Evolutionary conservation across 2,888 invertebrate genomes (phyloP).

Genomic region (Morinoia aosen): DNA sequence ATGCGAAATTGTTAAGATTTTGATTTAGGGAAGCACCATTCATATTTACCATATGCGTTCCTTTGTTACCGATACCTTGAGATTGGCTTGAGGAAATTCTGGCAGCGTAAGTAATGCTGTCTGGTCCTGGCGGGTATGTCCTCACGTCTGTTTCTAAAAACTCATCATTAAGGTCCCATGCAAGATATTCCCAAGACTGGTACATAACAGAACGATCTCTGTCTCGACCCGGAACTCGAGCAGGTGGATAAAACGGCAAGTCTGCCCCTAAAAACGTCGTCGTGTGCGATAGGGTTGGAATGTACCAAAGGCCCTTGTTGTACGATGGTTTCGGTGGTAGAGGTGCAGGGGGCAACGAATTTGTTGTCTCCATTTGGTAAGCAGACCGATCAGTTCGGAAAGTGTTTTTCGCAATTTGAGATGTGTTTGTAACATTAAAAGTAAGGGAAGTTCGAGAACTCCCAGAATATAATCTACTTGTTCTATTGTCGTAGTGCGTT

Average conservation of each 20-base stretch:
- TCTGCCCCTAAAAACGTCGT: conserved; percentile 66
- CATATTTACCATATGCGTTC: neutral
- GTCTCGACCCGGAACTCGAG: conserved; percentile 62
- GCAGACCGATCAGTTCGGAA: neutral
- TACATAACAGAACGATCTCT: conserved; percentile 39
- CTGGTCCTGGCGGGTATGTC: neutral
- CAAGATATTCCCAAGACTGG: conserved; percentile 44
- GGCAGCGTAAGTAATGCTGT: neutral
- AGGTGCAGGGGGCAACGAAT: conserved; percentile 54
- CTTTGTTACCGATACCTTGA: neutral
- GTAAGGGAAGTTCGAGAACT: neutral
- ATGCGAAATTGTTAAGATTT: neutral
- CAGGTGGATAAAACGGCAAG: conserved; percentile 62
- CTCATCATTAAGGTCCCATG: conserved; percentile 19
- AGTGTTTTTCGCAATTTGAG: neutral
- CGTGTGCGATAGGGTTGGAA: conserved; percentile 59
- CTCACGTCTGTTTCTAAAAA: neutral
- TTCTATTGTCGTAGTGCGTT: neutral
- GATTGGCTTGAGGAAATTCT: neutral
- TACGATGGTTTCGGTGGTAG: conserved; percentile 47
- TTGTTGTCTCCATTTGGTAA: neutral
- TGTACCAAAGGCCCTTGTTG: conserved; percentile 64
- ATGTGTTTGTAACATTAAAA: neutral
- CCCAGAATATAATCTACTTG: neutral
- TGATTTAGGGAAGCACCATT: neutral